Evolutionary conservation across 2,797 vertebrate genomes (phyloP), one percentile per base, ranked within the genome.

Genomic region (Hyperoplus lanceolatus): DNA sequence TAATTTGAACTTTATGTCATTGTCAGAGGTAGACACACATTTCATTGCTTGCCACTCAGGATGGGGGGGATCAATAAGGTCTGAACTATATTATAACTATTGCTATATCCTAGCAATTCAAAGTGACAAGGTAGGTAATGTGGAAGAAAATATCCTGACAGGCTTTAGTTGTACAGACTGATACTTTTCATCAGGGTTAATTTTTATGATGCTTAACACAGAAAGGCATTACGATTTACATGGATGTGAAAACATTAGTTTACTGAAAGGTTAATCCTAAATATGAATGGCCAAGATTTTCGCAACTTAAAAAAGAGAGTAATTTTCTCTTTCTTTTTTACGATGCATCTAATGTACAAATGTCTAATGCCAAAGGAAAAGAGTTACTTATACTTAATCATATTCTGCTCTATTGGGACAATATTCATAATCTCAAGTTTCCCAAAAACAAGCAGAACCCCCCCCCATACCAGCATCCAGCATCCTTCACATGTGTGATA

Each of bases 61-160:
- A 65, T 18, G 14, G 36, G 5, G 0, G 46, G 0, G 8, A 88
- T 90, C 86, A 43, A 90, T 90, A 63, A 59, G 2, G 56, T 65
- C 81, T 82, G n/a, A n/a, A n/a, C n/a, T n/a, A n/a, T n/a, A n/a
- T n/a, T n/a, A n/a, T 67, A 84, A 84, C 77, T 81, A 65, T 90
- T 84, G 59, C 45, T 49, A 41, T n/a, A 64, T 75, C 3, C 43
- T 18, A 15, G 48, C 72, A 76, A 88, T 77, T 69, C 6, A 18
- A 90, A 74, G 83, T 66, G 86, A 89, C 80, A 78, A 65, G 85
- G 14, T 39, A 79, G 74, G 79, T 85, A 74, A 74, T 16, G 7
- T 72, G 82, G 83, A 88, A 77, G 56, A 68, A 51, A 50, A 62
- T 62, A 54, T 38, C 42, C 55, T 45, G 49, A 67, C 70, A 45